Base-by-base conservation (phyloP, 2,888 invertebrate species). In the Drosophila lutescens region DNA sequence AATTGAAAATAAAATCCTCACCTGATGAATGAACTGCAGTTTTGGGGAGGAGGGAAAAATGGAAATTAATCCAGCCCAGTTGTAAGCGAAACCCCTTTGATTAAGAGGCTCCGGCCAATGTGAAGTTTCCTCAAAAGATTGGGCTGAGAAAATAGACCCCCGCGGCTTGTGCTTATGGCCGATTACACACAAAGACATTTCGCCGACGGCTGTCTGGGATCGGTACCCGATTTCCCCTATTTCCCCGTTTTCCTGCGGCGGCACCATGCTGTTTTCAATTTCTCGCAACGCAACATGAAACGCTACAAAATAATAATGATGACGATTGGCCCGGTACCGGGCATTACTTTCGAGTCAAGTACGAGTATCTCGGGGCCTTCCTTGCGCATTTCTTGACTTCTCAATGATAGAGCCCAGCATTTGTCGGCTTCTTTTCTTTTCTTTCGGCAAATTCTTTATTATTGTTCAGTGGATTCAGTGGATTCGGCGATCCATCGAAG, bases 251-350 rank as follows among this genome's bases (percentile, higher is more conserved):
- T 46, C 26, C 46, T 40, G 59, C 36, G n/a, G 62, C 68, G 70
- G 73, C 81, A 61, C 51, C 83, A 87, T 72, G 88, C 84, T 84
- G 88, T 69, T 88, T 88, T 88, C 85, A 88, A 85, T 88, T 85
- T 86, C 77, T 80, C 68, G 77, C 60, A 83, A 69, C 84, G 68
- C 86, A 80, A 80, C 88, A 68, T 76, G 80, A 88, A 88, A 76
- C 78, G 77, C 83, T 81, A 80, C 88, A 86, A 88, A 86, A 81
- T 86, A 85, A 85, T 83, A 83, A 83, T 81, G 81, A 83, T 84
- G 46, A 47, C 79, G 85, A 81, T 84, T 70, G 78, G 50, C 60
- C 32, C 6, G 34, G 12, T 15, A 2, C 17, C 26, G 74, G 57
- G 71, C 69, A 74, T 77, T 77, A 79, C 66, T 76, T 78, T 83